Evolutionary conservation across 1,140 invertebrate genomes (phyloP).

Genomic region (Pachypeltis micranthus): DNA sequence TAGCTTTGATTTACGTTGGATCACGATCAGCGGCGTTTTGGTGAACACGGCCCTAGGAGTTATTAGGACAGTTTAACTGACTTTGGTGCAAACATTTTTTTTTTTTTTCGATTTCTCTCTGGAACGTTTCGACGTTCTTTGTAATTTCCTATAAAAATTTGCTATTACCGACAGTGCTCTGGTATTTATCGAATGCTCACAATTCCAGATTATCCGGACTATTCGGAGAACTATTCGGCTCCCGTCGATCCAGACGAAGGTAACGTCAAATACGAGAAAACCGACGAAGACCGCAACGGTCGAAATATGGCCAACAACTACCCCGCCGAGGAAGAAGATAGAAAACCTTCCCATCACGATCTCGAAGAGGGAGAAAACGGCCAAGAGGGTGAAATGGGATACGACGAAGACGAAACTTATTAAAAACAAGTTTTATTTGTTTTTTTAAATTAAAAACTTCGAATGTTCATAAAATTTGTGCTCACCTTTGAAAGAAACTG

Average conservation of each 20-base stretch:
- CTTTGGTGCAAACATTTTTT: too few species aligned
- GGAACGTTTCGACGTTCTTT: too few species aligned
- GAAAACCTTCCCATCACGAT: background rate
- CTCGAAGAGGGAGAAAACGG: background rate
- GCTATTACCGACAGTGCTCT: too few species aligned
- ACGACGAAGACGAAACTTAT: constrained; percentile 16
- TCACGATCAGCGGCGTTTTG: too few species aligned
- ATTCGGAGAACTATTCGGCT: constrained; percentile 37
- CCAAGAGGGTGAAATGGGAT: constrained; percentile 7
- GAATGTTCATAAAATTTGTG: too few species aligned
- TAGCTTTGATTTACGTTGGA: too few species aligned
- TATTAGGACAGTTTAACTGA: background rate
- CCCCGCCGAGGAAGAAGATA: background rate
- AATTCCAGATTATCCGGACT: constrained; percentile 51
- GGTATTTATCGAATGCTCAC: too few species aligned
- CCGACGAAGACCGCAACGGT: constrained; percentile 36
- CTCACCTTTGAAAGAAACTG: too few species aligned
- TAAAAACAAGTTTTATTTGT: constrained; percentile 10
- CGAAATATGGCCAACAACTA: background rate
- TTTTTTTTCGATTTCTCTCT: background rate
- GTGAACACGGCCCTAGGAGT: too few species aligned
- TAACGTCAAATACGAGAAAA: constrained; percentile 49
- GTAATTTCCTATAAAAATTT: too few species aligned
- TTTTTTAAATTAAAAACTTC: background rate
- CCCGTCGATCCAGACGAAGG: constrained; percentile 41